Percentiles rank a stretch among this genome's conserved stretches.
These are phyloP conservation scores for Phalanger gymnotis DNA, from an alignment of 2,797 vertebrate genomes.

Conservation along the genomic window DNA sequence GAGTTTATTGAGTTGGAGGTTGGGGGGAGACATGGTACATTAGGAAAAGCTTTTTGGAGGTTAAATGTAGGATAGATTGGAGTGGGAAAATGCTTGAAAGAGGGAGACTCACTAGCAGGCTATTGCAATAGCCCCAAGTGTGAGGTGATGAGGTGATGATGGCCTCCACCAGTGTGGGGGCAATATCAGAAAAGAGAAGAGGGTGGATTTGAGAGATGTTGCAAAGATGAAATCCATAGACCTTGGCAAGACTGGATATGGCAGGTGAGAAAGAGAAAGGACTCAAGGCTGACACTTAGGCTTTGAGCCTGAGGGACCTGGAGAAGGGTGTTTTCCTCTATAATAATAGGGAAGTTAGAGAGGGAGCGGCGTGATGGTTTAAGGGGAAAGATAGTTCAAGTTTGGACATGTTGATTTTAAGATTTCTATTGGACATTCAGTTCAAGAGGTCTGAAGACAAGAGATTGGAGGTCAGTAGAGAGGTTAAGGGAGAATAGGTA, in stretches of 20 bases:
- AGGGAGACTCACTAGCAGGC: not conserved
- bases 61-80: not conserved
- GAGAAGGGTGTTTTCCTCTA: not conserved
- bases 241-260: too few relatives aligned
- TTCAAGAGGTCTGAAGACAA: not conserved
- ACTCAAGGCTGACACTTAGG: not conserved
- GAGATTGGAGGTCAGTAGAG: not conserved
- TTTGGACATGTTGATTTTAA: not conserved
- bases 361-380: not conserved
- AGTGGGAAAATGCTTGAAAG: not conserved
- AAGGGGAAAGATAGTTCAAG: not conserved
- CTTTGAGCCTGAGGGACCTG: not conserved
- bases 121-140: too few relatives aligned
- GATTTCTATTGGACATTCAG: not conserved
- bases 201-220: not conserved
- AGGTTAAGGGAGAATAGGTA: not conserved
- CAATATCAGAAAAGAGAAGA: not conserved
- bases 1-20: not conserved
- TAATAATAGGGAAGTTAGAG: not conserved
- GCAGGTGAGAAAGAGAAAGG: not conserved
- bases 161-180: not conserved
- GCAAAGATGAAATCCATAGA: not conserved
- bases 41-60: not conserved
- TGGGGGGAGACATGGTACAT: not conserved
- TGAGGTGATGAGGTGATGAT: too few relatives aligned